Percentiles rank a stretch among this genome's conserved stretches.
phyloP scores from a whole-genome alignment of 2,797 vertebrate species.

The Yasuhikotakia modesta region DNA sequence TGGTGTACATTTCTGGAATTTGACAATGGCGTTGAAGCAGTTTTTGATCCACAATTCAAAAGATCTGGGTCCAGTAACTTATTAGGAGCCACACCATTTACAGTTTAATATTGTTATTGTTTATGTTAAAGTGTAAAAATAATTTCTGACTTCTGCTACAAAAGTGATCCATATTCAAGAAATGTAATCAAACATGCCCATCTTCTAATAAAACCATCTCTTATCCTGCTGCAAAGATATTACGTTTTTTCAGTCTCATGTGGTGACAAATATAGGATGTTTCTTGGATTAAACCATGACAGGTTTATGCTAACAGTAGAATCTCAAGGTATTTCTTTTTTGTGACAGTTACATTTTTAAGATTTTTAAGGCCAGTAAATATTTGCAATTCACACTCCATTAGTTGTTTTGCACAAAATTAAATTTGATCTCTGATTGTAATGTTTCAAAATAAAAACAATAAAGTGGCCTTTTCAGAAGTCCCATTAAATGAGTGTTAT shows the following conservation, averaged over 20 bases:
- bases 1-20: slow-evolving; percentile 50
- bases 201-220: background rate
- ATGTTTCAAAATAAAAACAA: background rate
- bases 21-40: slow-evolving; percentile 17
- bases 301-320: no score
- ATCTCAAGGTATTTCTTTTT: no score
- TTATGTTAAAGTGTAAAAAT: no score
- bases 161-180: no score
- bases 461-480: background rate
- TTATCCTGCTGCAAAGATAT: no score
- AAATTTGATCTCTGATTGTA: background rate
- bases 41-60: no score
- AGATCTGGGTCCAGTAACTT: background rate
- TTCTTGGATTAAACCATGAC: no score
- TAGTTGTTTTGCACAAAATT: no score
- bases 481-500: background rate
- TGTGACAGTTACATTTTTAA: no score
- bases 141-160: no score
- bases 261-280: no score
- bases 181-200: background rate
- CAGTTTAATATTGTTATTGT: background rate
- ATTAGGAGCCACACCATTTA: background rate
- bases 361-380: background rate
- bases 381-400: background rate
- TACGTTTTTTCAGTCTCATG: no score